These are phyloP conservation scores for Acanthosoma haemorrhoidale DNA, from an alignment of 2,888 invertebrate species.

Conservation along the genomic window DNA sequence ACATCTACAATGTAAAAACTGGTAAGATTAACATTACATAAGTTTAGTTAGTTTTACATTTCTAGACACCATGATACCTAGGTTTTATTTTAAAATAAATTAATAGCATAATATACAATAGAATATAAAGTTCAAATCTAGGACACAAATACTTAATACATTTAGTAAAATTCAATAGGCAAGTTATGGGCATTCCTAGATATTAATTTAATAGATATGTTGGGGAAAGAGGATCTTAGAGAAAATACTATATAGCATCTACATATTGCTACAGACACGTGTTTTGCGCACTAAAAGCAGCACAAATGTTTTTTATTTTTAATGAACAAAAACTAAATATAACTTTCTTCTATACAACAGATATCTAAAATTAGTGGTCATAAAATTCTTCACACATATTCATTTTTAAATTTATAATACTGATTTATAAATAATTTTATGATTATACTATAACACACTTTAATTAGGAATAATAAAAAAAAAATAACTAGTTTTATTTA, in stretches of 20 bases:
- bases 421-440: slow-evolving; percentile 23
- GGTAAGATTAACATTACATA: slow-evolving; percentile 39
- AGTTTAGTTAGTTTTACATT: slow-evolving; percentile 33
- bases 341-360: slow-evolving; percentile 15
- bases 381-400: slow-evolving; percentile 7
- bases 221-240: slow-evolving; percentile 12
- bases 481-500: slow-evolving; percentile 14
- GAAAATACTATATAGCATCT: slow-evolving; percentile 21
- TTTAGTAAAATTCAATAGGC: slow-evolving; percentile 25
- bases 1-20: slow-evolving; percentile 42
- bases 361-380: slow-evolving; percentile 2
- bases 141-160: slow-evolving; percentile 29
- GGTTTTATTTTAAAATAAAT: slow-evolving; percentile 24
- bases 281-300: slow-evolving; percentile 23
- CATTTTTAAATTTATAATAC: slow-evolving; percentile 23
- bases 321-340: background rate
- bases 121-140: slow-evolving; percentile 23
- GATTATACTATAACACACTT: background rate
- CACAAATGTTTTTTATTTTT: slow-evolving; percentile 15
- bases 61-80: slow-evolving; percentile 15
- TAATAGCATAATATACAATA: slow-evolving; percentile 31
- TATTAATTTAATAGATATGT: slow-evolving; percentile 26
- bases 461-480: slow-evolving; percentile 8
- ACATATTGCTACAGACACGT: slow-evolving; percentile 34
- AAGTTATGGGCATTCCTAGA: slow-evolving; percentile 19